Evolutionary conservation across 2,113 vertebrate genomes (phyloP).

Genomic region (Phasianus colchicus): DNA sequence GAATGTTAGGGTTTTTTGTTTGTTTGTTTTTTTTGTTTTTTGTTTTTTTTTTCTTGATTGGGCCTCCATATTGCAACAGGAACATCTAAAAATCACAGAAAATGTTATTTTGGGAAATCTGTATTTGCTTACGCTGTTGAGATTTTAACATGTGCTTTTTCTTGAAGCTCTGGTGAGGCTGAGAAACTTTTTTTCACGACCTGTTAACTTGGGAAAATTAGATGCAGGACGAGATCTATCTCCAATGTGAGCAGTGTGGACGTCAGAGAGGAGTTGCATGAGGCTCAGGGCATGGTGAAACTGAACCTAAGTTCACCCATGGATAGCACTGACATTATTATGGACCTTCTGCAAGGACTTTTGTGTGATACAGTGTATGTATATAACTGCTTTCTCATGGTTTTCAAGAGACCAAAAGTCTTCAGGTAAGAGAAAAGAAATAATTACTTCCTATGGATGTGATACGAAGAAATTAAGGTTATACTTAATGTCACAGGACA

Average conservation of each 20-base stretch:
- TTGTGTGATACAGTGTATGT: rapidly evolving
- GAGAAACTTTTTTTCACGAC: background rate
- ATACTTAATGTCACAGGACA: background rate
- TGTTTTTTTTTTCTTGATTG: background rate
- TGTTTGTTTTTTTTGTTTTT: background rate
- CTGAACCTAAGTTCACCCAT: rapidly evolving
- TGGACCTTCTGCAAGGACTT: background rate
- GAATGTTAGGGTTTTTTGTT: background rate
- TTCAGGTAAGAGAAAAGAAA: background rate
- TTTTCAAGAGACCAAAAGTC: background rate
- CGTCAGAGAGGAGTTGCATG: background rate
- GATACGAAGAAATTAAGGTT: background rate
- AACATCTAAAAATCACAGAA: background rate
- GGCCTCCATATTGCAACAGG: background rate
- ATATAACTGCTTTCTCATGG: background rate
- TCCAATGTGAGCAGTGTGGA: rapidly evolving
- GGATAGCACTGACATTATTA: background rate
- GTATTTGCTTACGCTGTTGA: background rate
- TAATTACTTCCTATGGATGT: background rate
- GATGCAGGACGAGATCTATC: background rate
- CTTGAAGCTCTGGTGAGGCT: background rate
- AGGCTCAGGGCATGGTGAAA: background rate
- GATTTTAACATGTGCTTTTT: background rate
- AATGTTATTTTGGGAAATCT: background rate
- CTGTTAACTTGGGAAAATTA: background rate